Percentiles rank a stretch among this genome's conserved stretches.
These are phyloP conservation scores for Colletes latitarsis DNA, from an alignment of 1,140 invertebrate species.

Conservation along the genomic window DNA sequence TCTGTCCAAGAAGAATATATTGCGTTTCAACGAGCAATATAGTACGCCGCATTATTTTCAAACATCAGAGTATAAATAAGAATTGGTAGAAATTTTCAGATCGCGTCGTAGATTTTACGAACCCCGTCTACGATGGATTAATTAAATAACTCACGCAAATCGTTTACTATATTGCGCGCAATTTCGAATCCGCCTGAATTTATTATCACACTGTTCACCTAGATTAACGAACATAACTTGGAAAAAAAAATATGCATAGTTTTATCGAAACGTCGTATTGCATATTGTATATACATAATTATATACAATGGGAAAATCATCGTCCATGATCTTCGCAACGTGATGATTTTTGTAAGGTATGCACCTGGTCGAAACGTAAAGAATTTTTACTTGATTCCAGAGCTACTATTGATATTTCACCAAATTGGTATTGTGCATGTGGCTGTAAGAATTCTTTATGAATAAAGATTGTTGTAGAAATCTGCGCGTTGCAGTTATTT, in stretches of 20 bases:
- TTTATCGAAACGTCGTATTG: constrained; percentile 68
- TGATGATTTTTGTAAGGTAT: constrained; percentile 78
- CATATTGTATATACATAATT: constrained; percentile 78
- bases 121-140: constrained; percentile 52
- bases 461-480: constrained; percentile 82
- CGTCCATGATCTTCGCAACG: constrained; percentile 73
- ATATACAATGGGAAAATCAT: constrained; percentile 77
- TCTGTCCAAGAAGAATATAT: constrained; percentile 1
- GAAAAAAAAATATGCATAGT: constrained; percentile 70
- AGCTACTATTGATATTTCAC: constrained; percentile 75
- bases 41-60: neutral
- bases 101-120: constrained; percentile 22
- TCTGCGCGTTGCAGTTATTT: constrained; percentile 2
- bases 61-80: constrained; percentile 23
- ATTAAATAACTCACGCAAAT: constrained; percentile 41
- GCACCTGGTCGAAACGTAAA: constrained; percentile 74
- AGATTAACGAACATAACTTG: constrained; percentile 67
- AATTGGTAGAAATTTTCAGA: constrained; percentile 14
- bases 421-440: constrained; percentile 79
- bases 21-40: constrained; percentile 10
- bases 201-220: constrained; percentile 68
- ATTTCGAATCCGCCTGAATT: constrained; percentile 72
- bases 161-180: constrained; percentile 57
- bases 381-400: constrained; percentile 77
- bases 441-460: constrained; percentile 78